Conservation (phyloP, 2,888 invertebrate species). For the Dolichomitus sp. region DNA sequence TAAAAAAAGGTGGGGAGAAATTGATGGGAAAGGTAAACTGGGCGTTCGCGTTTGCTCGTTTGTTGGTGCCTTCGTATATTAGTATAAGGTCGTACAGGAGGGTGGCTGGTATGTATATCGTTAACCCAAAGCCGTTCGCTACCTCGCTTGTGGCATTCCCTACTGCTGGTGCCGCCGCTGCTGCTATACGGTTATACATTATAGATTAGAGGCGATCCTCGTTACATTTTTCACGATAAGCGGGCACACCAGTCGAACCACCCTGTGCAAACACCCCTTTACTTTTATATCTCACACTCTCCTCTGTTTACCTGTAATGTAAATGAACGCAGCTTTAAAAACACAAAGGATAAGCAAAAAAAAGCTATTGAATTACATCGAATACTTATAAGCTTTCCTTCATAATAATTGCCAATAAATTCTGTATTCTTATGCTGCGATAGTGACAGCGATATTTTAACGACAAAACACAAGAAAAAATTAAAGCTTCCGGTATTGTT, state of each 20-base stretch:
- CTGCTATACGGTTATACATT: slow-evolving; percentile 56
- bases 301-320: slow-evolving; percentile 2
- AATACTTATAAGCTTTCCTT: not conserved
- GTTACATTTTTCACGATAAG: slow-evolving; percentile 66
- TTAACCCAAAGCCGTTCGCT: slow-evolving; percentile 51
- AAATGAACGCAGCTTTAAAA: slow-evolving; percentile 1
- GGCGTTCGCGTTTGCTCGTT: slow-evolving; percentile 26
- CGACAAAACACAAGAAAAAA: not conserved
- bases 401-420: not conserved
- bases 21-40: slow-evolving; percentile 44
- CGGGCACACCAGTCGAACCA: slow-evolving; percentile 50
- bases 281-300: not conserved
- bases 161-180: slow-evolving; percentile 7
- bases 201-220: slow-evolving; percentile 63
- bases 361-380: not conserved
- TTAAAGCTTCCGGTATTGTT: too few species aligned
- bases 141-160: slow-evolving; percentile 31
- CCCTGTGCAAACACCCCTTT: slow-evolving; percentile 13
- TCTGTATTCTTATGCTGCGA: not conserved
- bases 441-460: not conserved
- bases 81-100: slow-evolving; percentile 36
- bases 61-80: slow-evolving; percentile 48
- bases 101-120: slow-evolving; percentile 43
- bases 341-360: not conserved
- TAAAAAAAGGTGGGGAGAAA: too few species aligned